Conservation (phyloP, 2,797 vertebrate genomes). For the Enteromius treurensis region DNA sequence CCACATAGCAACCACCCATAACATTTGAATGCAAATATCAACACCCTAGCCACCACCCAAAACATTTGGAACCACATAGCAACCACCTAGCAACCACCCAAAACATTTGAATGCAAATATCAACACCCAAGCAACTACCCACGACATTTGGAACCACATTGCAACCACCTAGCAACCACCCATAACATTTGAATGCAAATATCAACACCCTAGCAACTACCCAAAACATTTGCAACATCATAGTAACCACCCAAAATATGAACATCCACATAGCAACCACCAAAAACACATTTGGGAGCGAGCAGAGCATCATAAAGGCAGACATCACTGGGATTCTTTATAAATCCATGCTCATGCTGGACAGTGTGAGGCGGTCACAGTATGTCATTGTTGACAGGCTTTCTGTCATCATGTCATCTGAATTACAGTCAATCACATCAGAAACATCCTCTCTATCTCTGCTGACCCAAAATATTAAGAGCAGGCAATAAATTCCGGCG, state of each 20-base stretch:
- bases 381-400: neutral
- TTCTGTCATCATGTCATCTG: constrained; percentile 3
- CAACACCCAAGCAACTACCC: neutral
- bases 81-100: neutral
- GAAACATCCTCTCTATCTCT: constrained; percentile 4
- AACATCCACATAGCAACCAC: neutral
- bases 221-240: neutral
- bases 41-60: neutral
- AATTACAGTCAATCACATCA: neutral
- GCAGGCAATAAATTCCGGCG: neutral
- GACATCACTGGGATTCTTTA: neutral
- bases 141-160: neutral
- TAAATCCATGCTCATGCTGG: neutral
- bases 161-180: neutral
- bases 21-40: neutral
- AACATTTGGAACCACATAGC: neutral
- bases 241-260: neutral
- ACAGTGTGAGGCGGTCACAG: neutral
- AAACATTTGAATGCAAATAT: no score
- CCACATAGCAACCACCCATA: neutral
- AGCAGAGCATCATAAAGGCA: neutral
- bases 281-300: neutral
- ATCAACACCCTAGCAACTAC: neutral
- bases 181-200: neutral
- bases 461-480: neutral